Evolutionary conservation across 2,113 vertebrate species (phyloP).

Genomic region (Epinephelus moara): DNA sequence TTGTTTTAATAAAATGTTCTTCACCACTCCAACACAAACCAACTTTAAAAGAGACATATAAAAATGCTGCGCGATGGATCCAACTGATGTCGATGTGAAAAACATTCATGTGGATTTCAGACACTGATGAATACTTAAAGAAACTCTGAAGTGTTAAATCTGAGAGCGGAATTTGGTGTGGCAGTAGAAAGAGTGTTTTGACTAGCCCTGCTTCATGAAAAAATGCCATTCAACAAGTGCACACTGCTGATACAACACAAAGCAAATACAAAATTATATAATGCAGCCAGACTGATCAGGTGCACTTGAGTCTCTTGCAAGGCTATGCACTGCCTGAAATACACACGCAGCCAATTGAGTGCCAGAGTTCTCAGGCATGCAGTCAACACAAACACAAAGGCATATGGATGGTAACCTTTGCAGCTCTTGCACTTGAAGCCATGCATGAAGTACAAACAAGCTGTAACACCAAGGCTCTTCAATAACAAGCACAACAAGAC

Average conservation of each 20-base stretch:
- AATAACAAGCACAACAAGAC: constrained; percentile 15
- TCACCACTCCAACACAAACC: no score
- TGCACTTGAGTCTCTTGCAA: constrained; percentile 1
- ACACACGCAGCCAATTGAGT: constrained; percentile 1
- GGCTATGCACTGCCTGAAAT: not conserved
- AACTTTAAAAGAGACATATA: no score
- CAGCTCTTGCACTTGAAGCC: constrained; percentile 35
- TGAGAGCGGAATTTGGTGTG: no score
- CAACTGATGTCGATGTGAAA: no score
- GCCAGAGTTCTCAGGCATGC: constrained; percentile 32
- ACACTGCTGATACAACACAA: not conserved
- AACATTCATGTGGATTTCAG: no score
- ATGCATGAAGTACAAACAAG: constrained; percentile 49
- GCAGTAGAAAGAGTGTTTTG: no score
- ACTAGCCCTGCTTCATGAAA: not conserved
- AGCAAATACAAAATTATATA: not conserved
- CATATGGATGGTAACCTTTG: constrained; percentile 51
- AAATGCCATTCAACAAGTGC: not conserved
- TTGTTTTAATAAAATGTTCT: no score
- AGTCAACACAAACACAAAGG: constrained; percentile 41
- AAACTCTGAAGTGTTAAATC: no score
- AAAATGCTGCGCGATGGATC: no score
- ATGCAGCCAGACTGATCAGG: constrained; percentile 11
- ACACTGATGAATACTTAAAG: no score
- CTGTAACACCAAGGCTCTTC: constrained; percentile 1